A percentile compares a stretch with the other conserved stretches of the same genome.
Evolutionary conservation across 30 jellyfish, hydroid and myxozoan genomes (phyloP).

Genomic region (Calvadosia cruxmelitensis): DNA sequence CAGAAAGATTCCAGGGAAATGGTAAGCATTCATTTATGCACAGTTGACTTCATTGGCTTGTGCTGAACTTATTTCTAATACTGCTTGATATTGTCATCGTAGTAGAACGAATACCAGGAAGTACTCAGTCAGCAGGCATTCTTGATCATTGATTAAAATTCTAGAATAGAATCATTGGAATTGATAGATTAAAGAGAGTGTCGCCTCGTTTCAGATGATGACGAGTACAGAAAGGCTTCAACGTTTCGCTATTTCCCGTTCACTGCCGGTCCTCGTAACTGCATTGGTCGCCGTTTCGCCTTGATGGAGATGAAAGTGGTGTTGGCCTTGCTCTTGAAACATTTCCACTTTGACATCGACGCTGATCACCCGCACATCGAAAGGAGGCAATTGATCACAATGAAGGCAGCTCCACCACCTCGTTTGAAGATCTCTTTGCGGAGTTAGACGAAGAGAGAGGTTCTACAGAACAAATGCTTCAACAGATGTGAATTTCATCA

Average conservation of each 20-base stretch:
- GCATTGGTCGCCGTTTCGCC: constrained; percentile 54
- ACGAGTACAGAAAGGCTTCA: background rate
- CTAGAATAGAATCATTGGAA: too few species aligned
- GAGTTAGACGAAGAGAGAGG: too few species aligned
- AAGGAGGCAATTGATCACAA: constrained; percentile 8
- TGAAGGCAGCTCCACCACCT: constrained; percentile 32
- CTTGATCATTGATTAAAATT: too few species aligned
- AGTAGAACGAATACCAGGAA: background rate
- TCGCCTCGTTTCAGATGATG: background rate
- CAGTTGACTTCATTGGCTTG: background rate
- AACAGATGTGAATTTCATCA: too few species aligned
- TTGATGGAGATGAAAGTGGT: constrained; percentile 42
- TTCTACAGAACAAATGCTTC: too few species aligned
- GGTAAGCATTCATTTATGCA: background rate
- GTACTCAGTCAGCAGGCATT: background rate
- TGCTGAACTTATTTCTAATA: too few species aligned
- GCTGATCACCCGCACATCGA: constrained; percentile 27
- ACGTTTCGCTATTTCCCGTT: constrained; percentile 28
- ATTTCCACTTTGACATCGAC: constrained; percentile 26
- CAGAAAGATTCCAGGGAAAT: constrained; percentile 32
- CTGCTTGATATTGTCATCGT: too few species aligned
- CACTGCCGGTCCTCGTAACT: constrained; percentile 51
- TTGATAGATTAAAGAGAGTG: too few species aligned
- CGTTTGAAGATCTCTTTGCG: constrained; percentile 10
- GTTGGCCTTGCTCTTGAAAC: constrained; percentile 18